A percentile compares a stretch with the other conserved stretches of the same genome.
These are phyloP conservation scores for Syngnathus typhle DNA, from an alignment of 2,113 vertebrate genomes.

Conservation along the genomic window DNA sequence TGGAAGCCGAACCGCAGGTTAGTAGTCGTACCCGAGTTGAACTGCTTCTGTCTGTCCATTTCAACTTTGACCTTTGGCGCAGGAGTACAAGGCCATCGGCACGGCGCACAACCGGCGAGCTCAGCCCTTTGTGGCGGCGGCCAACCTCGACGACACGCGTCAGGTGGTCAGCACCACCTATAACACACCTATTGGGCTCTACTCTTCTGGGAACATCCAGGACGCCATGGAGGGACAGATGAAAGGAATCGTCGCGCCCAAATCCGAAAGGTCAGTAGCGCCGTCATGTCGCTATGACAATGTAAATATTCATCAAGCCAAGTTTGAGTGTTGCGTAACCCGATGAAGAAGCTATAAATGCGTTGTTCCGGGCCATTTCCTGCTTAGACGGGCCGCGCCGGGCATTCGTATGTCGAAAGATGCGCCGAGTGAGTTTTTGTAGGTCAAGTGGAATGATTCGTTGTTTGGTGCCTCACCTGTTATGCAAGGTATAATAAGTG, in stretches of 20 bases:
- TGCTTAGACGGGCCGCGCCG: not conserved
- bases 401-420: not conserved
- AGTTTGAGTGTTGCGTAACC: not conserved
- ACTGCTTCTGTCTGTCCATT: no score
- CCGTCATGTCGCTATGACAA: not conserved
- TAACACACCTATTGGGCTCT: conserved; percentile 97
- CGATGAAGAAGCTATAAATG: not conserved
- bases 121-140: conserved; percentile 91
- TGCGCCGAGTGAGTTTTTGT: not conserved
- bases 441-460: not conserved
- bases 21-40: conserved; percentile 16
- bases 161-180: conserved; percentile 97
- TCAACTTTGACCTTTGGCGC: conserved; percentile 14
- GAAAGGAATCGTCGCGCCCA: conserved; percentile 76
- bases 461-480: not conserved
- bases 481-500: no score
- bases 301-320: not conserved
- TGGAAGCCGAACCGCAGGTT: conserved; percentile 91
- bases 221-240: conserved; percentile 93
- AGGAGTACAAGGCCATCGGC: conserved; percentile 93
- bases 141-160: conserved; percentile 90
- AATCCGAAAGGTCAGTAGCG: conserved; percentile 71
- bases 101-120: conserved; percentile 87
- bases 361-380: not conserved
- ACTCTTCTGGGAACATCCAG: conserved; percentile 95